Evolutionary conservation across 2,888 invertebrate genomes (phyloP).

Genomic region (Litoditis marina): DNA sequence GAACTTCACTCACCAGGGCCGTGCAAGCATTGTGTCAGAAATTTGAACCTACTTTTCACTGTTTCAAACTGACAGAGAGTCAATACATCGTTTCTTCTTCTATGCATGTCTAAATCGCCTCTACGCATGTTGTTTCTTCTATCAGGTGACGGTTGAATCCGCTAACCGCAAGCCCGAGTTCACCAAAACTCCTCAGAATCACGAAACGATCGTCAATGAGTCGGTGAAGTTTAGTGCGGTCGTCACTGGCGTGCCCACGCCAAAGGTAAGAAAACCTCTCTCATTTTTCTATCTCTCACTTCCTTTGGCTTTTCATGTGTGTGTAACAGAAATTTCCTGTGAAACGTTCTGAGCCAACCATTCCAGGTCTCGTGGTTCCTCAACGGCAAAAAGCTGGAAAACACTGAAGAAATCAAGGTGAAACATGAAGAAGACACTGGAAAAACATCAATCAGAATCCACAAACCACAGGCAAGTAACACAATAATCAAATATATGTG

Average conservation of each 20-base stretch:
- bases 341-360: too few relatives aligned
- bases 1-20: too few relatives aligned
- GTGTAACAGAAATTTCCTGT: too few relatives aligned
- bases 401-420: conserved; percentile 70
- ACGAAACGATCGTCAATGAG: conserved; percentile 70
- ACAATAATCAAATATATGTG: background rate
- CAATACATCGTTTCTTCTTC: background rate
- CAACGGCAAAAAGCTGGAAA: conserved; percentile 47
- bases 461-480: conserved; percentile 26
- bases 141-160: conserved; percentile 19
- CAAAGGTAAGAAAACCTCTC: conserved; percentile 31
- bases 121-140: background rate
- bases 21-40: too few relatives aligned
- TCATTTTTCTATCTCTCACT: too few relatives aligned
- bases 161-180: conserved; percentile 52
- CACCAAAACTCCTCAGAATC: conserved; percentile 55
- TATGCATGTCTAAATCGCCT: conserved; percentile 10
- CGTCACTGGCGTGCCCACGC: conserved; percentile 55
- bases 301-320: too few relatives aligned
- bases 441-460: conserved; percentile 58
- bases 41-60: too few relatives aligned
- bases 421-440: conserved; percentile 64
- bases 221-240: conserved; percentile 78
- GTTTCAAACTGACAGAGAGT: too few relatives aligned
- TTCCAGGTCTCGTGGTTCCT: conserved; percentile 49